A percentile compares a stretch with the other conserved stretches of the same genome.
Conservation (phyloP, 2,888 invertebrate species). For the Trilocha varians region DNA sequence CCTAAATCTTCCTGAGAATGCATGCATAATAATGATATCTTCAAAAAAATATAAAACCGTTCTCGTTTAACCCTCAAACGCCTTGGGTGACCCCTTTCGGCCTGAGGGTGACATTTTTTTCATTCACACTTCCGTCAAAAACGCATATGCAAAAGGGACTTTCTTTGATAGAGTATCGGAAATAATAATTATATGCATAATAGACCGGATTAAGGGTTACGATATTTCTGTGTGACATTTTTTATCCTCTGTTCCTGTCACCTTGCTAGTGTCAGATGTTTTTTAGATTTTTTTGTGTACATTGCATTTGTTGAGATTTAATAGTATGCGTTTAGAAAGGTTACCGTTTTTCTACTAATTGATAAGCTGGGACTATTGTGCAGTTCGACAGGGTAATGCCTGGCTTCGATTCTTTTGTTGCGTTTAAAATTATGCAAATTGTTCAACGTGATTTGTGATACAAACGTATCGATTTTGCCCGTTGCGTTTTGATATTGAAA, state of each 20-base stretch:
- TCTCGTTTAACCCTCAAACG: slow-evolving; percentile 58
- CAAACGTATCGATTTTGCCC: slow-evolving; percentile 4
- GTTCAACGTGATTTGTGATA: slow-evolving; percentile 2
- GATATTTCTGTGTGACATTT: slow-evolving; percentile 51
- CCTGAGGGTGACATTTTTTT: slow-evolving; percentile 69
- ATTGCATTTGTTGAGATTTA: slow-evolving; percentile 37
- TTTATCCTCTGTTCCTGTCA: slow-evolving; percentile 51
- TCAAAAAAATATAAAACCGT: slow-evolving; percentile 27
- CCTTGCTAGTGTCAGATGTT: slow-evolving; percentile 62
- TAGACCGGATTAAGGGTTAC: slow-evolving; percentile 65
- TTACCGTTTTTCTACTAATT: slow-evolving; percentile 40
- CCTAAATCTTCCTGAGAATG: slow-evolving; percentile 68
- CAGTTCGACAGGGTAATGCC: slow-evolving; percentile 29
- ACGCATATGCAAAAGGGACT: slow-evolving; percentile 68
- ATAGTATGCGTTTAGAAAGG: slow-evolving; percentile 59
- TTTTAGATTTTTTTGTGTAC: slow-evolving; percentile 37
- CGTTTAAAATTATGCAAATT: slow-evolving; percentile 22
- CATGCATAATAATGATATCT: slow-evolving; percentile 65
- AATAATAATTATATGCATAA: slow-evolving; percentile 74
- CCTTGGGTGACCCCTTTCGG: slow-evolving; percentile 54
- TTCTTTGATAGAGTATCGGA: slow-evolving; percentile 68
- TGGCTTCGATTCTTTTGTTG: slow-evolving; percentile 21
- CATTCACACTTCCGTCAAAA: slow-evolving; percentile 68
- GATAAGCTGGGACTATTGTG: slow-evolving; percentile 36
- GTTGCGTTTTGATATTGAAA: too few species aligned